phyloP scores from a whole-genome alignment of 1,140 invertebrate genomes.

The Scaptomyza montana region DNA sequence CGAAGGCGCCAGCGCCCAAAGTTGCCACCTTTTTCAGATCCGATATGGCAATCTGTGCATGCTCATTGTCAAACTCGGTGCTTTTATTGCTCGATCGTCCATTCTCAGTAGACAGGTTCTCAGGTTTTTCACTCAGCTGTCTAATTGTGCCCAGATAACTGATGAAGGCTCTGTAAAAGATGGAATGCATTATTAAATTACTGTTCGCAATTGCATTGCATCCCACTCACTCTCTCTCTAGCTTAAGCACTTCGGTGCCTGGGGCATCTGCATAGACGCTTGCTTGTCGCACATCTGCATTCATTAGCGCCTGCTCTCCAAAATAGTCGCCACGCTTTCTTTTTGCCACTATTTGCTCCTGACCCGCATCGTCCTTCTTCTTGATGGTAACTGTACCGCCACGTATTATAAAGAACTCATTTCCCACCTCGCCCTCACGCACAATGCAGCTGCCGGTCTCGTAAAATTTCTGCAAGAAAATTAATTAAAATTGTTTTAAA shows the following conservation, averaged over 20 bases:
- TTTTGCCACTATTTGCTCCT: constrained; percentile 86
- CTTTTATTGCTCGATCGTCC: constrained; percentile 46
- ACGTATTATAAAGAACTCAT: constrained; percentile 98
- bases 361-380: constrained; percentile 86
- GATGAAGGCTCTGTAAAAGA: constrained; percentile 84
- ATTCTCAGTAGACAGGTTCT: constrained; percentile 28
- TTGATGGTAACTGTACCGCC: constrained; percentile 93
- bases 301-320: constrained; percentile 91
- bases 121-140: constrained; percentile 70
- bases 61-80: constrained; percentile 85
- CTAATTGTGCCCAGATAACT: constrained; percentile 85
- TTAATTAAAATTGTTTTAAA: neutral
- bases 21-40: constrained; percentile 94
- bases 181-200: neutral
- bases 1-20: constrained; percentile 96
- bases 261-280: constrained; percentile 94
- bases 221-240: constrained; percentile 90
- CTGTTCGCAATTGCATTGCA: neutral
- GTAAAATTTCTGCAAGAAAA: constrained; percentile 85
- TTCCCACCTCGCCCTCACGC: constrained; percentile 95
- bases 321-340: constrained; percentile 91
- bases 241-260: constrained; percentile 94
- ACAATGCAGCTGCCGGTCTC: constrained; percentile 93
- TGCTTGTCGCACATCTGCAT: constrained; percentile 93
- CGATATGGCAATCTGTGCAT: constrained; percentile 88